Conservation (phyloP, 2,113 vertebrate genomes). For the Macrotis lagotis region DNA sequence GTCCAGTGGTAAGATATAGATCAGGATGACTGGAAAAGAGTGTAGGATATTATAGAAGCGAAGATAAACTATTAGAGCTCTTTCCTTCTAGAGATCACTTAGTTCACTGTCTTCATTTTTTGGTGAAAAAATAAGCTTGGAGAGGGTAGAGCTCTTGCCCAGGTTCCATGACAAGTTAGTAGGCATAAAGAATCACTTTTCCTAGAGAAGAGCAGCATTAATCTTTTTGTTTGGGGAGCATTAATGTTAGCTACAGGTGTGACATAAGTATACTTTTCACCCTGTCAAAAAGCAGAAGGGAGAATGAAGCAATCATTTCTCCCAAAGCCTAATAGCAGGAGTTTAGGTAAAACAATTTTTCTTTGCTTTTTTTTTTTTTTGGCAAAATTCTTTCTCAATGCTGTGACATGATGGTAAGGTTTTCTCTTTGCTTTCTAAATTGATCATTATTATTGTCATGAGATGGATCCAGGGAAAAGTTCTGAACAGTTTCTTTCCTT, state of each 20-base stretch:
- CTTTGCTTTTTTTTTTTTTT: neutral
- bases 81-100: neutral
- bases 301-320: conserved; percentile 31
- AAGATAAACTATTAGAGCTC: neutral
- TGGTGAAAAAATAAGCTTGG: neutral
- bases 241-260: conserved; percentile 30
- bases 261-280: conserved; percentile 54
- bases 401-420: conserved; percentile 42
- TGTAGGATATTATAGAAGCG: neutral
- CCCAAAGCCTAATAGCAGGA: conserved; percentile 32
- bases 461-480: conserved; percentile 46
- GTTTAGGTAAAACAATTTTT: conserved; percentile 11
- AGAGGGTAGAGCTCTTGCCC: neutral
- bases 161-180: neutral
- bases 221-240: conserved; percentile 58
- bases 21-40: no score
- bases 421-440: conserved; percentile 64
- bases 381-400: conserved; percentile 30
- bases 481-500: conserved; percentile 23
- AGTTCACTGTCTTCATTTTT: neutral
- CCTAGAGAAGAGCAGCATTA: conserved; percentile 13
- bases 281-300: conserved; percentile 52
- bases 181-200: neutral
- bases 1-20: no score
- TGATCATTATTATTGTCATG: conserved; percentile 66